Evolutionary conservation across 2,113 vertebrate species (phyloP).

Genomic region (Trematomus loennbergii): DNA sequence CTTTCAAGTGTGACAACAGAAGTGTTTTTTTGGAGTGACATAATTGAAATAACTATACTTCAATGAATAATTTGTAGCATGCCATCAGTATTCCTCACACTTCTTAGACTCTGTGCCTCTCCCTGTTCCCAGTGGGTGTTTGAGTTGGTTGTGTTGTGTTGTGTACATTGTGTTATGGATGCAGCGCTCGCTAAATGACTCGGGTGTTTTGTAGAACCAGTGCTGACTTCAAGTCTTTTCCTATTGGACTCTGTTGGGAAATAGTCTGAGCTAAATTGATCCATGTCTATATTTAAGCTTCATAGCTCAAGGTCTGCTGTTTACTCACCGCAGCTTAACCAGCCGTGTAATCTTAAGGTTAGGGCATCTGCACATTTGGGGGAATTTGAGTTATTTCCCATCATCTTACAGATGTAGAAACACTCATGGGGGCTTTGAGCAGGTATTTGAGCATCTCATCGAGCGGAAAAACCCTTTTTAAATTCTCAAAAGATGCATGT

Average conservation of each 20-base stretch:
- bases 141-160: slow-evolving; percentile 4
- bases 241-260: slow-evolving; percentile 53
- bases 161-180: slow-evolving; percentile 30
- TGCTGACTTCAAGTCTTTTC: slow-evolving; percentile 53
- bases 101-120: slow-evolving; percentile 6
- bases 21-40: slow-evolving; percentile 21
- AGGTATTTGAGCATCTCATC: too few relatives aligned
- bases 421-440: neutral
- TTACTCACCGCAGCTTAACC: slow-evolving; percentile 56
- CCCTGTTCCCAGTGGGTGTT: neutral
- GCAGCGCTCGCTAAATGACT: slow-evolving; percentile 41
- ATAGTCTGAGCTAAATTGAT: slow-evolving; percentile 56
- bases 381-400: neutral
- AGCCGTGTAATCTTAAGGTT: slow-evolving; percentile 44
- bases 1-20: slow-evolving; percentile 25
- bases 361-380: slow-evolving; percentile 4
- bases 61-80: slow-evolving; percentile 22
- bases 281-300: slow-evolving; percentile 61
- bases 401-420: slow-evolving; percentile 22
- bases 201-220: slow-evolving; percentile 13
- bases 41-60: slow-evolving; percentile 40
- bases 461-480: neutral
- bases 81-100: slow-evolving; percentile 21
- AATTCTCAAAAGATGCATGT: neutral
- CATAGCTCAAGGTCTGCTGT: slow-evolving; percentile 48